phyloP scores from a whole-genome alignment of 2,113 vertebrate genomes.

The Sylvicapra grimmia region DNA sequence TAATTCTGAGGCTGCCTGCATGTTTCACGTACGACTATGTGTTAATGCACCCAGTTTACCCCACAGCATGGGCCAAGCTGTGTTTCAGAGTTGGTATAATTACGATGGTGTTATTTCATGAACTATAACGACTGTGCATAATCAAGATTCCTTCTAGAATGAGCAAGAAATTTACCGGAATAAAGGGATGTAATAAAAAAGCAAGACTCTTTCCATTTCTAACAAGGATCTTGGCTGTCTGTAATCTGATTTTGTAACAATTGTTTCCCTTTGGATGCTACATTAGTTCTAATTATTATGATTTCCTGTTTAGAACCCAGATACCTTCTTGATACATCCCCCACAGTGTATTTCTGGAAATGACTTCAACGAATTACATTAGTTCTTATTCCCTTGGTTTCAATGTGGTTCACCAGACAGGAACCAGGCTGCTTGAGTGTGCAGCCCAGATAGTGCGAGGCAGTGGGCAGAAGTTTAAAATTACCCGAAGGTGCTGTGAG shows the following conservation, averaged over 20 bases:
- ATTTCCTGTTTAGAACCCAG: conserved; percentile 56
- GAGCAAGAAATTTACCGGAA: background rate
- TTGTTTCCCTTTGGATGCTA: conserved; percentile 32
- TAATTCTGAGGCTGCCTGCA: background rate
- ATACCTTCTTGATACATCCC: conserved; percentile 40
- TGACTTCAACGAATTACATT: conserved; percentile 61
- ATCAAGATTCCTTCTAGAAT: conserved; percentile 1
- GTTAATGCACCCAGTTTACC: background rate
- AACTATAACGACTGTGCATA: background rate
- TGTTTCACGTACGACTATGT: background rate
- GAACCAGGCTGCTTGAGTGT: conserved; percentile 40
- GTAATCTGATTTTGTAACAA: conserved; percentile 45
- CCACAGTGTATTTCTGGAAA: conserved; percentile 61
- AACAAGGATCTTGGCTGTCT: background rate
- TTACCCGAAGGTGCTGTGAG: background rate
- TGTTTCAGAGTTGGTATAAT: background rate
- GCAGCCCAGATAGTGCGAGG: background rate
- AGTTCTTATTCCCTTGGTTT: conserved; percentile 31
- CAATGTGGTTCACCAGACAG: conserved; percentile 52
- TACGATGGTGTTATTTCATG: background rate
- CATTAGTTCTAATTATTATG: conserved; percentile 42
- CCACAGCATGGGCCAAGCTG: background rate
- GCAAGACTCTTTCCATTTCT: conserved; percentile 19
- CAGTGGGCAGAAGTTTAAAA: background rate
- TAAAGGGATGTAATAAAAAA: conserved; percentile 36